A percentile compares a stretch with the other conserved stretches of the same genome.
Conservation (phyloP, 2,113 vertebrate genomes). For the western clawed frog (Xenopus tropicalis) region UCB_Xtro_10.0 CM004443.2:176823001-176823500, state of each 20-base stretch:
- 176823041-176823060: too few species aligned
- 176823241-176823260: background rate
- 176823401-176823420: background rate
- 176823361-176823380: background rate
- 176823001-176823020: too few species aligned
- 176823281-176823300: conserved; percentile 1
- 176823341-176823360: conserved; percentile 28
- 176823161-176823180: background rate
- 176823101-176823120: too few species aligned
- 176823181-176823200: background rate
- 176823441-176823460: background rate
- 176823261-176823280: background rate
- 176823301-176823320: background rate
- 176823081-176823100: too few species aligned
- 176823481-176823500: conserved; percentile 96
- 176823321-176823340: background rate
- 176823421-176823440: background rate
- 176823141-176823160: too few species aligned
- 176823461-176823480: conserved; percentile 69
- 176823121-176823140: too few species aligned
- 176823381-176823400: background rate
- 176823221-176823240: background rate
- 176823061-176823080: too few species aligned
- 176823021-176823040: too few species aligned
- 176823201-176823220: background rate